Evolutionary conservation across 2,113 vertebrate species (phyloP).

Genomic region (Fulica atra): DNA sequence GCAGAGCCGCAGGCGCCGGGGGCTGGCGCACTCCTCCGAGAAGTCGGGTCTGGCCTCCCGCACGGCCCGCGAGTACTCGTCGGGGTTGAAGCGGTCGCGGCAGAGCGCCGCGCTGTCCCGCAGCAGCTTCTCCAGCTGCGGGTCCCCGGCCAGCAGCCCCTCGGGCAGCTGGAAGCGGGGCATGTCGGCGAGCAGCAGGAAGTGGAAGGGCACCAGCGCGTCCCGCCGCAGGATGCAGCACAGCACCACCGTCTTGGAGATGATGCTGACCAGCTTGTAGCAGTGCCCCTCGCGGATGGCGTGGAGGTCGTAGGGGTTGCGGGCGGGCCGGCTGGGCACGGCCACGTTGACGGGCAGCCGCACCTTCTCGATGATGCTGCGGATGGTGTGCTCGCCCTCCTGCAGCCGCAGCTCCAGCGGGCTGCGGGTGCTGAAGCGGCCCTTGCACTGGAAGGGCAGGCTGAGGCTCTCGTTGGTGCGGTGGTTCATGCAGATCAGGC

Average conservation of each 20-base stretch:
- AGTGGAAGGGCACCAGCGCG: constrained; percentile 90
- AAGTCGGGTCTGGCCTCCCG: constrained; percentile 90
- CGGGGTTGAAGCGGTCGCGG: constrained; percentile 89
- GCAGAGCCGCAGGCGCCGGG: constrained; percentile 84
- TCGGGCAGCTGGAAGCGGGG: constrained; percentile 92
- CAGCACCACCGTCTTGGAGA: constrained; percentile 96
- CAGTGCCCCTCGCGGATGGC: constrained; percentile 94
- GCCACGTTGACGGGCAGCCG: constrained; percentile 94
- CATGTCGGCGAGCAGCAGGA: constrained; percentile 92
- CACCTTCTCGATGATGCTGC: constrained; percentile 96
- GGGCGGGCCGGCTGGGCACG: constrained; percentile 89
- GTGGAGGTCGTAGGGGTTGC: constrained; percentile 94
- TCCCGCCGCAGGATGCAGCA: constrained; percentile 90
- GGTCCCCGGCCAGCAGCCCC: constrained; percentile 81
- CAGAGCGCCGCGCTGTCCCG: constrained; percentile 86
- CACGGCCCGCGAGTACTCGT: constrained; percentile 93
- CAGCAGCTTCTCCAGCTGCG: constrained; percentile 87
- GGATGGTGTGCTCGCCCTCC: constrained; percentile 95
- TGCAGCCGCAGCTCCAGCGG: constrained; percentile 95
- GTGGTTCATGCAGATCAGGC: constrained; percentile 98
- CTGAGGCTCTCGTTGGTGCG: constrained; percentile 98
- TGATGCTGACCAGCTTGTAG: constrained; percentile 97
- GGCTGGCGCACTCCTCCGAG: constrained; percentile 88
- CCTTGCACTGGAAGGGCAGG: constrained; percentile 94
- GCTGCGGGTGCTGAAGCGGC: constrained; percentile 95